Evolutionary conservation across 2,888 invertebrate species (phyloP), one percentile per base, ranked within the genome.

Genomic region (Polymixis lichenea): DNA sequence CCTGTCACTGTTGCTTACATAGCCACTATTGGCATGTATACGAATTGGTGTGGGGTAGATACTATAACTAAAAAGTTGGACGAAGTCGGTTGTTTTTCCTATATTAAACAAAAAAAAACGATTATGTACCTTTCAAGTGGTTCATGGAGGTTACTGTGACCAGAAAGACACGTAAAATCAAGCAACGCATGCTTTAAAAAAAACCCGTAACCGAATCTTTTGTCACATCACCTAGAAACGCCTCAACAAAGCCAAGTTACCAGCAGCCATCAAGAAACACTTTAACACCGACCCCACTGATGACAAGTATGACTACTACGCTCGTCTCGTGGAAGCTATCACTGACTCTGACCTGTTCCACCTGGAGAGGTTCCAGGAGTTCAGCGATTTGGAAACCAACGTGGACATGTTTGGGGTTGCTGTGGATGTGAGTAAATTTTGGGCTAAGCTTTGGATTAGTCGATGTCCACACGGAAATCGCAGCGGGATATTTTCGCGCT

Each of bases 321-420:
- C 86, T 32, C 87, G 89, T 0, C 97, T 97, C 77, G 92, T 97
- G 1, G 81, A 86, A 11, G 90, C 91, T 0, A 94, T 97, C 0
- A 94, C 94, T 5, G 94, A 95, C 80, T 92, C 95, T 0, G 93
- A 95, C 55, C 89, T 97, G 70, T 92, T 93, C 74, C 90, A 95
- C 60, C 89, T 97, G 56, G 84, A 91, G 1, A 90, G 81, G 0
- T 96, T 94, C 80, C 84, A 91, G 72, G 89, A 93, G 75, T 97
- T 94, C 82, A 87, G 86, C 1, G 89, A 93, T 2, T 17, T 82
- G 60, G 94, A 96, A 43, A 83, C 95, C n/a, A 84, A 92, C 3
- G 93, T 96, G 0, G 93, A 96, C 62, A 83, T 96, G 78, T 93
- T 90, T n/a, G 79, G 93, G 53, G 85, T 97, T 9, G 95, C 94